Evolutionary conservation across 92 coral and sea anemone species (phyloP).

Genomic region (Zoanthus sansibaricus): DNA sequence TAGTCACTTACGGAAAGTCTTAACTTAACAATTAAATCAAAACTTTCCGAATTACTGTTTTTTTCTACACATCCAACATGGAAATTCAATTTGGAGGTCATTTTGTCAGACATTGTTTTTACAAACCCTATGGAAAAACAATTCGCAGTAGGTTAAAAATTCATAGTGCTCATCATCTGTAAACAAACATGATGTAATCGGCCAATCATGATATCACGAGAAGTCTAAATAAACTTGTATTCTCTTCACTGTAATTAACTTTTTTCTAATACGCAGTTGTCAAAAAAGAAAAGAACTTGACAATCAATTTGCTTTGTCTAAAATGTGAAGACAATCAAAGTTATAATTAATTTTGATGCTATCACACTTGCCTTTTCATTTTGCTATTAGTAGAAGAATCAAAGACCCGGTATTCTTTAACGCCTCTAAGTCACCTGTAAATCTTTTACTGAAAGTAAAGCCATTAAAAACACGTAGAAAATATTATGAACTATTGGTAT

Average conservation of each 20-base stretch:
- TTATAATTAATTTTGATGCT: slow-evolving; percentile 3
- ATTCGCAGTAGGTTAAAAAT: slow-evolving; percentile 65
- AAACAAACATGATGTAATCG: slow-evolving; percentile 85
- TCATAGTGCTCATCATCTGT: slow-evolving; percentile 81
- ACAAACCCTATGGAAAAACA: slow-evolving; percentile 8
- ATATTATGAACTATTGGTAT: too few species aligned
- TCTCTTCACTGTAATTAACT: background rate
- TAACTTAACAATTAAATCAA: background rate
- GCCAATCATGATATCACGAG: slow-evolving; percentile 67
- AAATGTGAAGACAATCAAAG: background rate
- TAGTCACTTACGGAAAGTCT: background rate
- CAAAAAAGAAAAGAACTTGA: background rate
- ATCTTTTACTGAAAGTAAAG: slow-evolving; percentile 13
- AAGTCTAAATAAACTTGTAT: slow-evolving; percentile 27
- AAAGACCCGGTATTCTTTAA: slow-evolving; percentile 5
- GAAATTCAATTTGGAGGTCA: background rate
- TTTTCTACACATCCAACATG: slow-evolving; percentile 7
- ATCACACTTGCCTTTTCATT: background rate
- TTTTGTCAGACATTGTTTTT: slow-evolving; percentile 22
- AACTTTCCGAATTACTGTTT: slow-evolving; percentile 25
- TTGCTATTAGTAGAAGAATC: slow-evolving; percentile 1
- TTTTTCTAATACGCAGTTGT: background rate
- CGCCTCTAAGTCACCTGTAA: slow-evolving; percentile 39
- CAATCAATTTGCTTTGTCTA: background rate
- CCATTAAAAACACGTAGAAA: background rate